Percentiles rank a stretch among this genome's conserved stretches.
phyloP scores from a whole-genome alignment of 2,888 invertebrate genomes.

The Colletes collaris region DNA sequence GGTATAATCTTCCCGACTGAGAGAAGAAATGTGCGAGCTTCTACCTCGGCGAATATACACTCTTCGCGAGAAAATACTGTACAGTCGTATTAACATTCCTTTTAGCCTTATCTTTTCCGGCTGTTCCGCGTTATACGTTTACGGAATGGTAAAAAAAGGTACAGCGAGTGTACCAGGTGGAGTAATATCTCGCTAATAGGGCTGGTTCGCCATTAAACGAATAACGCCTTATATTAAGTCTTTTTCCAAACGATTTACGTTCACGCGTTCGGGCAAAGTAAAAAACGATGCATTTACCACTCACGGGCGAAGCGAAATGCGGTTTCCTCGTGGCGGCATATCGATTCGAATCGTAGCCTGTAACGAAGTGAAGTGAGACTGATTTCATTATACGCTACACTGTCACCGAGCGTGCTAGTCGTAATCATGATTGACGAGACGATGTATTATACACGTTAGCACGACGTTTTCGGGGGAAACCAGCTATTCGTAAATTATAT shows the following conservation, averaged over 20 bases:
- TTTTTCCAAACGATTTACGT: not conserved
- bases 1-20: constrained; percentile 55
- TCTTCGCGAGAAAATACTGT: not conserved
- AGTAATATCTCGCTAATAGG: too few relatives aligned
- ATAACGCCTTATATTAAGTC: too few relatives aligned
- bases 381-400: constrained; percentile 61
- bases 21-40: constrained; percentile 61
- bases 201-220: too few relatives aligned
- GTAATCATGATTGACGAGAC: constrained; percentile 71
- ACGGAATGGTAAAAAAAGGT: not conserved
- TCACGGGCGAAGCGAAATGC: constrained; percentile 33
- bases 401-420: constrained; percentile 50
- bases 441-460: constrained; percentile 61
- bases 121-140: not conserved
- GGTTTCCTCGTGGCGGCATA: constrained; percentile 34
- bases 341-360: constrained; percentile 39
- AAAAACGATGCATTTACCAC: constrained; percentile 15
- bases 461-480: constrained; percentile 45
- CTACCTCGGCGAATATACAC: constrained; percentile 40
- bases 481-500: constrained; percentile 34
- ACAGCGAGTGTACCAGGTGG: too few relatives aligned
- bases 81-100: constrained; percentile 9
- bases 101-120: not conserved
- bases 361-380: constrained; percentile 51
- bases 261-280: not conserved